Evolutionary conservation across 1,140 invertebrate genomes (phyloP), one percentile per base, ranked within the genome.

Genomic region (Brachionus rubens): DNA sequence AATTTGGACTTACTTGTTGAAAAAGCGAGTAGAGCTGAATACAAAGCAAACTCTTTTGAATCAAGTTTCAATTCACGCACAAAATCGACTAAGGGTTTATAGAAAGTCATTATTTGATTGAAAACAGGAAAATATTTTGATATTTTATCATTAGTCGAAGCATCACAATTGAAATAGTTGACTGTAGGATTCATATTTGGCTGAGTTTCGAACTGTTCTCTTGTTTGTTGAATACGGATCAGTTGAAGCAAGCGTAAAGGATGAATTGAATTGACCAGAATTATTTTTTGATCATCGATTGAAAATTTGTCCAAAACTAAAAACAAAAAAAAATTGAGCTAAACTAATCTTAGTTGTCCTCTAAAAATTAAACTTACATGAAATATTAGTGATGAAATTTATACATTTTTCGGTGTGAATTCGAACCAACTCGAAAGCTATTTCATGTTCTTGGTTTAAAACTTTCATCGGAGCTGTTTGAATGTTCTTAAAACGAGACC

Each of bases 1-100:
- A 47, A 67, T 40, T 21, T 68, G n/a, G 24, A 41, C n/a, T 68
- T 68, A 70, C 68, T 72, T 19, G 68, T 30, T 72, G 68, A 72
- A 54, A 72, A 72, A 12, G 33, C 68, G 9, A 72, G 26, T 33
- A 50, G 19, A 14, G 46, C 43, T 21, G 46, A 50, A 36, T 36
- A 72, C 0, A 72, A 6, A 6, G 46, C 68, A 41, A 50, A 54
- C 50, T 72, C 68, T 40, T 72, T 72, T 6, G 24, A 19, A 50
- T 72, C 68, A 9, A 72, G 19, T 40, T 54, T 72, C 1, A 72
- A 21, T 14, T 48, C 46, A 50, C 46, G 36, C 1, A 72, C 36
- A 21, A 50, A 36, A 36, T 72, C 68, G 3, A 50, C 16, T 2
- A 72, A 14, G 2, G 30, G 68, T 24, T 72, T 72, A 9, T 26